Percentiles rank a stretch among this genome's conserved stretches.
These are phyloP conservation scores for Cyprinodon diabolis DNA, from an alignment of 2,797 vertebrate species.

Conservation along the genomic window DNA sequence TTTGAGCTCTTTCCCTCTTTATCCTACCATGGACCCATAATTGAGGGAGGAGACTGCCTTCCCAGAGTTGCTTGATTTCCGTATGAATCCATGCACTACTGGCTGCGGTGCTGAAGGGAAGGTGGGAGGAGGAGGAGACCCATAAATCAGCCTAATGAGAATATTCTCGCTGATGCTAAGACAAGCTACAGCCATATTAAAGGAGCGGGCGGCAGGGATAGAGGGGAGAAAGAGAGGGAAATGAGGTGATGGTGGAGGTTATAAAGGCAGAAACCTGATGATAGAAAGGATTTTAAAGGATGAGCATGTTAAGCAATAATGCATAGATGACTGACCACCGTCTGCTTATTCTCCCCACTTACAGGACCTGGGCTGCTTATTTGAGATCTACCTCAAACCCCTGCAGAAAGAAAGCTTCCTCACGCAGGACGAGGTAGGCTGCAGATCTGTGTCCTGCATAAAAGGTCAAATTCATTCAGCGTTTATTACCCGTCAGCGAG, in stretches of 20 bases:
- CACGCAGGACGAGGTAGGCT: constrained; percentile 92
- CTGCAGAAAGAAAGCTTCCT: constrained; percentile 96
- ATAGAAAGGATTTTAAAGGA: constrained; percentile 41
- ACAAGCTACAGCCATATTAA: constrained; percentile 65
- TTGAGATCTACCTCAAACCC: constrained; percentile 94
- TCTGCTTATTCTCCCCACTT: constrained; percentile 8
- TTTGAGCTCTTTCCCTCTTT: constrained; percentile 19
- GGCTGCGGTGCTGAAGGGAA: constrained; percentile 28
- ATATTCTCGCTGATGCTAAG: constrained; percentile 68
- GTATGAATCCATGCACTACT: constrained; percentile 41
- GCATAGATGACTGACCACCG: constrained; percentile 27
- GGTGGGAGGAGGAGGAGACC: constrained; percentile 38
- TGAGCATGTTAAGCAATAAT: constrained; percentile 12
- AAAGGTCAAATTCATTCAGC: constrained; percentile 41
- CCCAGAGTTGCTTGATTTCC: constrained; percentile 35
- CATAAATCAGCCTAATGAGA: constrained; percentile 83
- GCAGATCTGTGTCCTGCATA: background rate
- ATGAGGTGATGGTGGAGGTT: constrained; percentile 36
- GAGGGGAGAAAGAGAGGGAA: constrained; percentile 28
- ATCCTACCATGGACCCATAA: constrained; percentile 51
- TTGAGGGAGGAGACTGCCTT: constrained; percentile 49
- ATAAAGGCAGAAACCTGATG: constrained; percentile 39
- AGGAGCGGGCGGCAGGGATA: constrained; percentile 14
- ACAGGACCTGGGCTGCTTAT: constrained; percentile 93
- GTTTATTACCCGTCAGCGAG: constrained; percentile 53